Conservation (phyloP, 2,113 vertebrate genomes). For the Romanogobio albipinnatus region DNA sequence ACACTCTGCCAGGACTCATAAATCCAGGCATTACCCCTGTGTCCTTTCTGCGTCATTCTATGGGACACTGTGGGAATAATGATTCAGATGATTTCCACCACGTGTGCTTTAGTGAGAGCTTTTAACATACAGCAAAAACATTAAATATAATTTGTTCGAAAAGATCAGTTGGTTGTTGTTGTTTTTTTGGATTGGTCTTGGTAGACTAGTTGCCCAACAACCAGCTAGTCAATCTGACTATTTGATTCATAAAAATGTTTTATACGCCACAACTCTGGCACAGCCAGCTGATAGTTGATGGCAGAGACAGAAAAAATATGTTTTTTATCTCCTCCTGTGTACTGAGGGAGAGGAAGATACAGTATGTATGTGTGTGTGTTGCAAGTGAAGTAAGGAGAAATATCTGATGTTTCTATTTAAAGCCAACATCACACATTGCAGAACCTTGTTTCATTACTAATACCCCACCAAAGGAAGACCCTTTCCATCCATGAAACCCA, state of each 20-base stretch:
- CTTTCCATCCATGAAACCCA: slow-evolving; percentile 45
- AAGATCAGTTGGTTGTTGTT: background rate
- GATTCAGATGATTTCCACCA: background rate
- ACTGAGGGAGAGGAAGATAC: background rate
- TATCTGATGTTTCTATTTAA: slow-evolving; percentile 60
- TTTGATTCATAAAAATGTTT: background rate
- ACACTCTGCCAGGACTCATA: background rate
- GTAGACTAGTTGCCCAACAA: background rate
- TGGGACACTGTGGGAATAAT: slow-evolving; percentile 4
- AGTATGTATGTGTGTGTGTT: background rate
- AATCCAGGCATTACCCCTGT: slow-evolving; percentile 7
- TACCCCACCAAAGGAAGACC: slow-evolving; percentile 52
- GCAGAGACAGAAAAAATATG: background rate
- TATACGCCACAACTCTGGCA: background rate
- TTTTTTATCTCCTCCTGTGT: background rate
- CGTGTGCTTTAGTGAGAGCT: background rate
- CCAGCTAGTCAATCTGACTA: background rate
- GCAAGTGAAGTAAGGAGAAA: slow-evolving; percentile 15
- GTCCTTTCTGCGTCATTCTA: slow-evolving; percentile 27
- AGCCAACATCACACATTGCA: slow-evolving; percentile 53
- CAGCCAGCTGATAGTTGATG: background rate
- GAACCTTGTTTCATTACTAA: slow-evolving; percentile 57
- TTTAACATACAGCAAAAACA: background rate
- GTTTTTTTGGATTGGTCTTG: background rate
- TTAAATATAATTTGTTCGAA: background rate